Base-by-base conservation (phyloP, 1,140 invertebrate genomes). In the Ceratosolen solmsi region DNA sequence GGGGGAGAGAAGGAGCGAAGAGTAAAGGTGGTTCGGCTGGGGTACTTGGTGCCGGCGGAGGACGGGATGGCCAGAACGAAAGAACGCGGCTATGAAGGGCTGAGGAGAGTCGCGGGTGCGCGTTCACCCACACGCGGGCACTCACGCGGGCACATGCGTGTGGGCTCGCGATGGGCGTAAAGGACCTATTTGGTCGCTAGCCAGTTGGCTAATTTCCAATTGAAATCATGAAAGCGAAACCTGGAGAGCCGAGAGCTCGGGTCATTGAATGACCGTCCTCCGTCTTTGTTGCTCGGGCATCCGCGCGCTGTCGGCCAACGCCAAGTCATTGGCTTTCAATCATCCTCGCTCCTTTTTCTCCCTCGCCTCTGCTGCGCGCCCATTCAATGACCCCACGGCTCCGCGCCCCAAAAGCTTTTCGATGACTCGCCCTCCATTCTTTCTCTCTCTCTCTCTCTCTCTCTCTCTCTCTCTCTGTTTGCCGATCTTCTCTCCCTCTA, bases 151-250 rank as follows among this genome's bases (percentile, higher is more conserved):
- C 63, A 38, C 33, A 38, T 15, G 15, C 17, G 20, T 17, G 30
- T 33, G 41, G 22, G n/a, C 17, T 7, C 56, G 65, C 49, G 49
- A 36, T 51, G 33, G 7, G 74, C 84, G 72, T 79, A 85, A 85
- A 86, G 88, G 83, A 86, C 77, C 87, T 89, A 90, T 91, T 91
- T 91, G 91, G 87, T 92, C 88, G 90, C 90, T 89, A 91, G 90
- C 89, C 90, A 92, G 90, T 90, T 91, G 90, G 90, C 90, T 92
- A 91, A 90, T 92, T 91, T 91, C 90, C 91, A 90, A 89, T 88
- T 91, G 89, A 86, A 90, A 90, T 90, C 90, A 91, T 89, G 88
- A 90, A 89, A 90, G 89, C 88, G 79, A 79, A 81, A 84, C 84
- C 83, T 85, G 79, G 79, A 30, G 65, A 71, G 85, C 84, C 83